phyloP scores from a whole-genome alignment of 92 coral and sea anemone species.

The Zoanthus gigantus region DNA sequence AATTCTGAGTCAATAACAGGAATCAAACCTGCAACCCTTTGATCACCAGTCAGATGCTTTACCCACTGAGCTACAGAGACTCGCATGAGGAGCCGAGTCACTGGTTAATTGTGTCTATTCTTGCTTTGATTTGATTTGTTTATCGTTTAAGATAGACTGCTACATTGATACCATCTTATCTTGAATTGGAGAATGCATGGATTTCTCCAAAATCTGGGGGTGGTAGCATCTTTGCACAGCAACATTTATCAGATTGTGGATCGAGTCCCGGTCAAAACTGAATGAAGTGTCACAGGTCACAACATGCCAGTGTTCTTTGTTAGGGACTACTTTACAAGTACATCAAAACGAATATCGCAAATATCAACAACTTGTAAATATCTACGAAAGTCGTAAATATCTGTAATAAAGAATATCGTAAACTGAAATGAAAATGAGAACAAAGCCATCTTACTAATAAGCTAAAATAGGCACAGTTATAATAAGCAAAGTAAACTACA shows the following conservation, averaged over 20 bases:
- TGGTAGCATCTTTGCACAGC: too few relatives aligned
- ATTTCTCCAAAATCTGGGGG: too few relatives aligned
- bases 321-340: slow-evolving; percentile 30
- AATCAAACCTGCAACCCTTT: too few relatives aligned
- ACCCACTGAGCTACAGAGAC: too few relatives aligned
- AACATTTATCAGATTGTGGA: too few relatives aligned
- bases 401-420: background rate
- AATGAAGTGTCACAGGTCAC: slow-evolving; percentile 29
- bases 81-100: too few relatives aligned
- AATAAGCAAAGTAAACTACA: slow-evolving; percentile 30
- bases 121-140: background rate
- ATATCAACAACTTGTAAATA: background rate
- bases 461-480: slow-evolving; percentile 33
- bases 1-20: too few relatives aligned
- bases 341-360: slow-evolving; percentile 28
- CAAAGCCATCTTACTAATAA: slow-evolving; percentile 40
- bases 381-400: slow-evolving; percentile 29
- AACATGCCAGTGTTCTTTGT: slow-evolving; percentile 28
- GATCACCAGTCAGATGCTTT: too few relatives aligned
- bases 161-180: too few relatives aligned
- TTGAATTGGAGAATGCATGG: too few relatives aligned
- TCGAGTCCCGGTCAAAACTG: background rate
- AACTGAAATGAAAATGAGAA: slow-evolving; percentile 42
- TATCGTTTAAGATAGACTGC: too few relatives aligned
- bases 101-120: background rate